Percentiles rank a stretch among this genome's conserved stretches.
Evolutionary conservation across 2,113 vertebrate genomes (phyloP).

Genomic region (Stigmatopora nigra): DNA sequence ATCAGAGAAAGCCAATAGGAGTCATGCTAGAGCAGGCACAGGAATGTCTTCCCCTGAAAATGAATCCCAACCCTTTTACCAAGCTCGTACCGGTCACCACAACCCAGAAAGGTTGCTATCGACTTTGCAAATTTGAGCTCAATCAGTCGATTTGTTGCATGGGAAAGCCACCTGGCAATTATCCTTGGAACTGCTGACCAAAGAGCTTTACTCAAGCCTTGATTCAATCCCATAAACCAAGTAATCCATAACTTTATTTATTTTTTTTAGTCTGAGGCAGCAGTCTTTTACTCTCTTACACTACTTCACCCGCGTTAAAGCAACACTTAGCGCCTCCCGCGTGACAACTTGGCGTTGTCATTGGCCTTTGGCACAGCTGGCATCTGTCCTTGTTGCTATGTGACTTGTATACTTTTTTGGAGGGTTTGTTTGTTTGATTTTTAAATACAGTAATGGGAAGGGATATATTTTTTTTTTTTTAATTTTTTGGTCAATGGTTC

Average conservation of each 20-base stretch:
- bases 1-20: constrained; percentile 32
- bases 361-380: constrained; percentile 50
- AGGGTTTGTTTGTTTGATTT: background rate
- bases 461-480: no score
- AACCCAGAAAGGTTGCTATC: constrained; percentile 12
- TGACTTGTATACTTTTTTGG: constrained; percentile 11
- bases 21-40: constrained; percentile 37
- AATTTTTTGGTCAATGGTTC: background rate
- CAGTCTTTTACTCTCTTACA: constrained; percentile 1
- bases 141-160: background rate
- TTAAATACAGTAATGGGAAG: background rate
- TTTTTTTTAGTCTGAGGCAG: constrained; percentile 8
- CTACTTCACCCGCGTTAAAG: constrained; percentile 7
- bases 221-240: background rate
- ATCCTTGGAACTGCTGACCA: constrained; percentile 4
- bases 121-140: constrained; percentile 20
- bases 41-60: constrained; percentile 38
- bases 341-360: constrained; percentile 27
- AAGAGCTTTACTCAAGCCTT: background rate
- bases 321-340: constrained; percentile 8
- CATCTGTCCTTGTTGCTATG: constrained; percentile 16
- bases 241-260: background rate
- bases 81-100: constrained; percentile 14
- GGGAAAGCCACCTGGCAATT: background rate
- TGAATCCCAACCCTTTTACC: constrained; percentile 14